Evolutionary conservation across 2,888 invertebrate species (phyloP).

Genomic region (Lochmaea capreae): DNA sequence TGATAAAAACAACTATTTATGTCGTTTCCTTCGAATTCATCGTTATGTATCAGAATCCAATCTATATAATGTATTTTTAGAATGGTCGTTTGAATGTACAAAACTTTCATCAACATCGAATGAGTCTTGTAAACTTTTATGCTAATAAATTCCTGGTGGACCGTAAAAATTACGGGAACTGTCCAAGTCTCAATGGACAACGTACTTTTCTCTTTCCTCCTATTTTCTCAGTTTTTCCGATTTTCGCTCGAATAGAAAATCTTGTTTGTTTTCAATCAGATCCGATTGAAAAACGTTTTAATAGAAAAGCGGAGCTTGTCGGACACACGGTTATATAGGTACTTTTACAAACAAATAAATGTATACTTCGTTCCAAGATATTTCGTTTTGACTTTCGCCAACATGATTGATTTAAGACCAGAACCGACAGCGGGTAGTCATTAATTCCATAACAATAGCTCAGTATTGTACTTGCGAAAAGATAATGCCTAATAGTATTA

Average conservation of each 20-base stretch:
- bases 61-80: slow-evolving; percentile 13
- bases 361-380: background rate
- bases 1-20: too few relatives aligned
- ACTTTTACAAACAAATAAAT: background rate
- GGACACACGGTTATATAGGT: background rate
- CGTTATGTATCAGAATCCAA: slow-evolving; percentile 8
- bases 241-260: slow-evolving; percentile 50
- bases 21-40: background rate
- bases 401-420: too few relatives aligned
- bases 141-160: slow-evolving; percentile 35
- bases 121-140: slow-evolving; percentile 34
- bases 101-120: slow-evolving; percentile 35
- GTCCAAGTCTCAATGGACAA: slow-evolving; percentile 27
- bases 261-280: slow-evolving; percentile 51
- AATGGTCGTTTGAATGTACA: slow-evolving; percentile 22
- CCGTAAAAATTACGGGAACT: slow-evolving; percentile 31
- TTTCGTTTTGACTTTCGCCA: too few relatives aligned
- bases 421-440: too few relatives aligned
- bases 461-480: too few relatives aligned
- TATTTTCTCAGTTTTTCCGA: slow-evolving; percentile 46
- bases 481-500: too few relatives aligned
- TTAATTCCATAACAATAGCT: too few relatives aligned
- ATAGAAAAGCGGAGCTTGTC: slow-evolving; percentile 14
- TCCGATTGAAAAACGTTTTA: slow-evolving; percentile 44
- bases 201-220: slow-evolving; percentile 36